Evolutionary conservation across 2,113 vertebrate species (phyloP), one percentile per base, ranked within the genome.

Genomic region (Rissa tridactyla): DNA sequence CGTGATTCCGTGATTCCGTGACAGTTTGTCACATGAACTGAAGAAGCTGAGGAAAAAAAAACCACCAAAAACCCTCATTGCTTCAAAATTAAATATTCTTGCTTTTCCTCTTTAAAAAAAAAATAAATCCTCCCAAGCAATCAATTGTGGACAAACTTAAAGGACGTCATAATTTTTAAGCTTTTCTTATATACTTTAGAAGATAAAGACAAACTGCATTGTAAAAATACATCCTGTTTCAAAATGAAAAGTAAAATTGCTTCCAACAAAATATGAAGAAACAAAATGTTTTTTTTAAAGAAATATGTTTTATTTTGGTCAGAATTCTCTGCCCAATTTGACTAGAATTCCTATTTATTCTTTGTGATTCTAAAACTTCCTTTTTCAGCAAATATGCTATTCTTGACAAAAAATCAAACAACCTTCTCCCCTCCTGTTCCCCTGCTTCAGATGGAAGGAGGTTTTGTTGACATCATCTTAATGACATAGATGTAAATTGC

Each of bases 221-320:
- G 66, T 11, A 55, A 92, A 76, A 86, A 54, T 49, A 15, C 1
- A 29, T 36, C 10, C 6, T 54, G 3, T 57, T 95, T 95, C 22
- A 83, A 92, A 89, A 91, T 15, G 22, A 55, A 40, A 89, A 23
- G 15, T 47, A n/a, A 66, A 72, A 65, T 5, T 42, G 1, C 26
- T 82, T 72, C 13, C 10, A 44, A 3, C 3, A 69, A n/a, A 64
- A 44, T 13, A 27, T 30, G 11, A 11, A 34, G 14, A 83, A 88
- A n/a, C 8, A 58, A 66, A 40, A 49, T 20, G 1, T 0, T 25
- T 66, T 61, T 72, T 68, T 15, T 8, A 42, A 62, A 57, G 0
- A 27, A 22, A 25, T 16, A 22, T 1, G 1, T 21, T 66, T 78
- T 58, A 52, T 60, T 68, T 73, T 64, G 6, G 14, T 54, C 20